These are phyloP conservation scores for Mormyrus proboscirostris DNA, from an alignment of 2,797 vertebrate genomes.

Conservation along the genomic window DNA sequence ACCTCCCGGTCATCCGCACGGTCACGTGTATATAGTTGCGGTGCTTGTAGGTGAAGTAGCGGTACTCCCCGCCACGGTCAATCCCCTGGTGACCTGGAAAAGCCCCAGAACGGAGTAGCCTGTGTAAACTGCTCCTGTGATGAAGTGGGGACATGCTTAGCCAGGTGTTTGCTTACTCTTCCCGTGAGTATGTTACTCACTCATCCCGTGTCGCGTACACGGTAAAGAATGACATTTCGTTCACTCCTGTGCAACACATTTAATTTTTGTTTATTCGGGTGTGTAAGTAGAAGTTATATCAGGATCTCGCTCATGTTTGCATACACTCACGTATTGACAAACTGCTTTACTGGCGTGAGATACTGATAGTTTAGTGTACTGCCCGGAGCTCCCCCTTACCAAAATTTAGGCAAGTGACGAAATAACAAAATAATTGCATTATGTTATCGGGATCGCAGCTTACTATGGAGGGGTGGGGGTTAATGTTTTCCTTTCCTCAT, in stretches of 20 bases:
- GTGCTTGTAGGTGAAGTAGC: background rate
- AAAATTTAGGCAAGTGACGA: background rate
- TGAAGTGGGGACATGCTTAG: background rate
- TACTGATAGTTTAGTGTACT: background rate
- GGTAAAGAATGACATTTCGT: background rate
- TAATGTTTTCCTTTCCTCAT: background rate
- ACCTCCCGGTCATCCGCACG: background rate
- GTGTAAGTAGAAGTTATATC: background rate
- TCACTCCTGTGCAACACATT: background rate
- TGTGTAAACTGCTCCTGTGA: background rate
- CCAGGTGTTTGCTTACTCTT: background rate
- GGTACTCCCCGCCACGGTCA: background rate
- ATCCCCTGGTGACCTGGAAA: background rate
- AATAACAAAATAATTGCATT: background rate
- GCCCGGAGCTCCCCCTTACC: background rate
- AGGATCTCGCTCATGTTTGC: background rate
- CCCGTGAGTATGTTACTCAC: background rate
- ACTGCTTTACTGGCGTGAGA: background rate
- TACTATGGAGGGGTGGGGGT: background rate
- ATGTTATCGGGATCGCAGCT: background rate
- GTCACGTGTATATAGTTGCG: background rate
- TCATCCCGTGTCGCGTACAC: background rate
- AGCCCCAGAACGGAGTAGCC: background rate
- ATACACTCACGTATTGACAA: background rate
- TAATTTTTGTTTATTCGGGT: background rate